Evolutionary conservation across 2,797 vertebrate species (phyloP), one percentile per base, ranked within the genome.

Genomic region (Sebastes taczanowskii): DNA sequence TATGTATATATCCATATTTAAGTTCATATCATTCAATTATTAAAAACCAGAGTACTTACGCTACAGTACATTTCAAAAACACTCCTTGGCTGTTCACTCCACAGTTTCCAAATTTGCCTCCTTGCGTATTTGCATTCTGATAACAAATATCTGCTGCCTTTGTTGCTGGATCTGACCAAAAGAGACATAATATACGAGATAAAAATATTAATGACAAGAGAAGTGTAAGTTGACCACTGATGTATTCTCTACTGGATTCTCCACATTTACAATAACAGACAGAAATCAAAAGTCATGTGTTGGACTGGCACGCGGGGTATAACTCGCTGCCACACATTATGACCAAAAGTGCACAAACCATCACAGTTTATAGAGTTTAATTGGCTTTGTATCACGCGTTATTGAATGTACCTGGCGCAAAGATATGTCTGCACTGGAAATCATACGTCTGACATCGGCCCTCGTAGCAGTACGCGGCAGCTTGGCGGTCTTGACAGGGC

Each of bases 381-480:
- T 55, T 56, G 23, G 32, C 53, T 34, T 29, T 55, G n/a, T 30
- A 61, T 64, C 1, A 46, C 18, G 5, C 11, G 16, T 14, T 27
- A 38, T 4, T 67, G 7, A 62, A 79, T 46, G 35, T 91, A 98
- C 97, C 94, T 93, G 86, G 78, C 55, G 93, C 93, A 87, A 98
- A 97, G 32, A 98, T 93, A 5, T 92, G 56, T 77, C 80, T 79
- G 91, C 97, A 98, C 81, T 98, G 97, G 74, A 68, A 95, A 72
- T 97, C 92, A 66, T 97, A 97, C 1, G 92, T 97, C 92, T 97
- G 97, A 74, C 97, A 97, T n/a, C 92, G 82, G 14, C 97, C 97
- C 10, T 96, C 96, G n/a, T 95, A 97, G 90, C 97, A 98, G 59
- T 97, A 98, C 0, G 96, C 95, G 1, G 90, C 56, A 58, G 13